Base-by-base conservation (phyloP, 2,888 invertebrate species). In the Orthonevra nobilis region DNA sequence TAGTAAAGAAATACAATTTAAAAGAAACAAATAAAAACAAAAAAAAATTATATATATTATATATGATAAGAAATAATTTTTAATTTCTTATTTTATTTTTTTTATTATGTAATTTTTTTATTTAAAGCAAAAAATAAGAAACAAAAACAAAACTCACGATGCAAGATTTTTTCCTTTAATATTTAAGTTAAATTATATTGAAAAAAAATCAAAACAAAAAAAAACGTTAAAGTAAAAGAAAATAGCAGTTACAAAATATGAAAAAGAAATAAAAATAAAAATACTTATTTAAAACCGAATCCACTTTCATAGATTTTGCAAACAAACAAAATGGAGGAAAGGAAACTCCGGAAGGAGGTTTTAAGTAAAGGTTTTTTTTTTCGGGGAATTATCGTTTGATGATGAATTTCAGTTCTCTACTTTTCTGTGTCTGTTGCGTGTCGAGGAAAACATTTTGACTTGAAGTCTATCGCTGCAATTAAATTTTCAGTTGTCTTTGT, bases 11-110 rank as follows among this genome's bases (percentile, higher is more conserved):
- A 46, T 20, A 60, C 52, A 54, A 68, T 19, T 30, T 44, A 63
- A 82, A 84, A 83, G 81, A 82, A 83, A 81, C 82, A 81, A 82
- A 81, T 81, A 82, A 82, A 81, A 82, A 84, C 75, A 82, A 83
- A 84, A 86, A 85, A 85, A 82, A 58, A 82, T 60, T 85, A 84
- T 85, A 86, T 61, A 82, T 81, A 82, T 86, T 85, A 85, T 85
- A 84, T 85, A 87, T 84, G 83, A 86, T 87, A 87, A 87, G 87
- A 86, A 87, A 88, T 86, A 86, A 85, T 86, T 87, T 82, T 87
- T 86, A 86, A 85, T 87, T 87, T 86, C 85, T 86, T 87, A 86
- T 84, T 83, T 82, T 83, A 86, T 84, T 86, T 86, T 87, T 86
- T 87, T 85, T 87, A 87, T 86, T 85, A 86, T 85, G 87, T 87